Base-by-base conservation (phyloP, 1,140 invertebrate species). In the Zaprionus camerounensis region DNA sequence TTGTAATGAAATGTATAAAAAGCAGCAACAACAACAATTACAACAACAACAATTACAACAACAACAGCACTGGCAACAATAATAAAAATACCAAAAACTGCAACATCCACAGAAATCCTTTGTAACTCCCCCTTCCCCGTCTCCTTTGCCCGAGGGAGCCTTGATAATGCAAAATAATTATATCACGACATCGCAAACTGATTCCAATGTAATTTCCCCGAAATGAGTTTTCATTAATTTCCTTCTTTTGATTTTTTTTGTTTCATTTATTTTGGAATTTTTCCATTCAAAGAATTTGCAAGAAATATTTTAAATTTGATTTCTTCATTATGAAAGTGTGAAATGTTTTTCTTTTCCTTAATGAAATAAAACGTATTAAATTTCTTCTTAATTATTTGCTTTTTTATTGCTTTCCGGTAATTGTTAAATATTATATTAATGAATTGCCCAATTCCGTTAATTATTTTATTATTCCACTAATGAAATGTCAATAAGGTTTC, bases 1-100 rank as follows among this genome's bases (percentile, higher is more conserved):
- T 68, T 68, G 41, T 24, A 59, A 58, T 68, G n/a, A 58, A 57
- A 68, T 58, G 24, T 59, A 22, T 41, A 34, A 46, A 26, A 34
- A 20, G 31, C 36, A 53, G 15, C 44, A 12, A 34, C 46, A 57
- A 17, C 15, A 46, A 11, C 2, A 6, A 38, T n/a, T n/a, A n/a
- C 34, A 28, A 34, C 28, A 28, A 3, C 7, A 12, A 31, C 17
- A 56, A 44, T 9, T 46, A 57, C n/a, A 49, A 12, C 9, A 13
- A 20, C 36, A 34, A n/a, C 38, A 2, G 20, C 17, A 56, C 20
- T 9, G 22, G 31, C 9, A 20, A 22, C 20, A 49, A 31, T n/a
- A 22, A 31, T 22, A 64, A 49, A 62, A 62, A n/a, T 46, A 51
- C 46, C 46, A 24, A 51, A 51, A 51, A 51, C 17, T 51, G 46